Evolutionary conservation across 2,888 invertebrate species (phyloP).

Genomic region (Tenthredo mesomela): DNA sequence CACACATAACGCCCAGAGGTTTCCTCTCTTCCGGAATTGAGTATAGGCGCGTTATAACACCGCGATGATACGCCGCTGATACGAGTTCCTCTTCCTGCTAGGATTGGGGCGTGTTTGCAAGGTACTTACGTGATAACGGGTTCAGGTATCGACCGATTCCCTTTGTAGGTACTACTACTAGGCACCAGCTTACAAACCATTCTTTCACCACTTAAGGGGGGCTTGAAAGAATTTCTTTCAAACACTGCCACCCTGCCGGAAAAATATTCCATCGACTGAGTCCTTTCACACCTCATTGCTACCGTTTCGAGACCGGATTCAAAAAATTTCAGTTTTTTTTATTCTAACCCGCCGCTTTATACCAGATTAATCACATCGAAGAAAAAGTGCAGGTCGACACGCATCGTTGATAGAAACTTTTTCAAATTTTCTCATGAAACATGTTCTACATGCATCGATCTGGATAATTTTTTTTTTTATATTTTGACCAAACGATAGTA

Average conservation of each 20-base stretch:
- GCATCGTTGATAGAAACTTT: too few relatives aligned
- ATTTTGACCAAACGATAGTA: too few relatives aligned
- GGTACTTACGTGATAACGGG: conserved; percentile 71
- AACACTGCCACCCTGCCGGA: background rate
- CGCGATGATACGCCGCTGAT: conserved; percentile 61
- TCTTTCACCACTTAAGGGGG: background rate
- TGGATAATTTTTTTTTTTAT: too few relatives aligned
- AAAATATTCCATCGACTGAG: too few relatives aligned
- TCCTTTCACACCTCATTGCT: too few relatives aligned
- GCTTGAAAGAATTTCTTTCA: background rate
- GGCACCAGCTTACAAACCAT: conserved; percentile 5
- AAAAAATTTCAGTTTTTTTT: too few relatives aligned
- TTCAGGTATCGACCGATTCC: conserved; percentile 66
- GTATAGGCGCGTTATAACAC: conserved; percentile 18
- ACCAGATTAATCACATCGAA: too few relatives aligned
- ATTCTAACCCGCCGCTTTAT: too few relatives aligned
- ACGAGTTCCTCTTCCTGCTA: conserved; percentile 62
- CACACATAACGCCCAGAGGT: background rate
- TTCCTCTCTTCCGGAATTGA: conserved; percentile 1
- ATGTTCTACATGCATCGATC: too few relatives aligned
- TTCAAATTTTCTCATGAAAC: too few relatives aligned
- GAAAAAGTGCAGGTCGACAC: too few relatives aligned
- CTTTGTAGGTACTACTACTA: background rate
- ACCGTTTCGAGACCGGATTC: too few relatives aligned
- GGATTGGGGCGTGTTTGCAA: conserved; percentile 71